These are phyloP conservation scores for Ypsolopha sequella DNA, from an alignment of 2,888 invertebrate species.

Conservation along the genomic window DNA sequence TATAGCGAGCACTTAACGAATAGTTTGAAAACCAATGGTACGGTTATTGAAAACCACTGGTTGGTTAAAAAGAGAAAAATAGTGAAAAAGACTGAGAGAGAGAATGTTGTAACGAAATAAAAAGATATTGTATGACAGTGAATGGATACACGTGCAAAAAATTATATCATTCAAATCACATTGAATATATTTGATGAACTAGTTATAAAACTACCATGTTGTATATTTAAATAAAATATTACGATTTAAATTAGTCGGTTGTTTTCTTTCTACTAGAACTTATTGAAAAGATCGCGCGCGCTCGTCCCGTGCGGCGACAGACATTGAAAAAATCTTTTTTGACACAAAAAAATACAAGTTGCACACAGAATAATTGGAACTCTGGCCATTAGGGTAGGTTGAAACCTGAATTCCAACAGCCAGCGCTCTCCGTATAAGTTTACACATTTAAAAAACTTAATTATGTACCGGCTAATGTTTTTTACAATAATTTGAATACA, in stretches of 20 bases:
- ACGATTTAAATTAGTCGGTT: conserved; percentile 26
- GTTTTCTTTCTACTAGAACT: conserved; percentile 9
- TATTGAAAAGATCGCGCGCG: neutral
- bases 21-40: neutral
- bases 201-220: conserved; percentile 57
- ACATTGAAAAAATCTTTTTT: no score
- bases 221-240: conserved; percentile 62
- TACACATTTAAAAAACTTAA: no score
- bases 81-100: conserved; percentile 49
- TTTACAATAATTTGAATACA: no score
- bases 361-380: no score
- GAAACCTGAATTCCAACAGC: no score
- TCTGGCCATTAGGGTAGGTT: no score
- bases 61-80: conserved; percentile 8
- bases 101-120: conserved; percentile 36
- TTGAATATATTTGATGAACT: conserved; percentile 49
- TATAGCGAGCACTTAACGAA: neutral
- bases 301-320: no score
- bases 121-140: conserved; percentile 19
- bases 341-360: no score
- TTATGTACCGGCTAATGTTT: no score
- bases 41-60: no score
- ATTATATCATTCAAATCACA: conserved; percentile 49
- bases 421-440: no score
- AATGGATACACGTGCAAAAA: conserved; percentile 32